Conservation (phyloP, 2,888 invertebrate species). For the Dastarcus helophoroides region DNA sequence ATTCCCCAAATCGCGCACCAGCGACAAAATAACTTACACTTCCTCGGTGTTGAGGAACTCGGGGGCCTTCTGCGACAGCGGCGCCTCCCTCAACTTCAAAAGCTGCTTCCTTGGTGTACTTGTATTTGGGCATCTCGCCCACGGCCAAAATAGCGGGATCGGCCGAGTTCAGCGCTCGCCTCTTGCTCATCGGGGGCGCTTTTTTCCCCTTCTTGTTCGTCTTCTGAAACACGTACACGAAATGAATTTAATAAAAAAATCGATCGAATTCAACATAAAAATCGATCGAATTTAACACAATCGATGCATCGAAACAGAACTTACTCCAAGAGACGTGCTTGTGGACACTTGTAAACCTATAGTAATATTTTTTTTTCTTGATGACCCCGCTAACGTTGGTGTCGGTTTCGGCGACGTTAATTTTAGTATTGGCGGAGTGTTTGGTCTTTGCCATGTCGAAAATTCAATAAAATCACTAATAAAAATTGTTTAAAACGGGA, state of each 20-base stretch:
- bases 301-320: conserved; percentile 13
- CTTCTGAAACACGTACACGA: conserved; percentile 29
- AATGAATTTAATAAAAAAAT: background rate
- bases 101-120: conserved; percentile 60
- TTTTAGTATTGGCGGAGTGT: background rate
- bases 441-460: conserved; percentile 20
- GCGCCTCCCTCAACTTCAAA: conserved; percentile 56
- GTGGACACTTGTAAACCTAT: conserved; percentile 6
- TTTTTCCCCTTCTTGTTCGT: conserved; percentile 42
- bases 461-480: no score
- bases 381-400: conserved; percentile 4
- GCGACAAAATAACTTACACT: conserved; percentile 38
- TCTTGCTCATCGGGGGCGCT: conserved; percentile 38
- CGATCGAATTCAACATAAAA: background rate
- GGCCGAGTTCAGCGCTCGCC: conserved; percentile 24
- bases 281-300: background rate
- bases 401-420: background rate
- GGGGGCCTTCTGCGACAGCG: conserved; percentile 60
- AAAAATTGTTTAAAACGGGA: conserved; percentile 8
- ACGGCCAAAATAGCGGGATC: conserved; percentile 50
- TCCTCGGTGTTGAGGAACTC: conserved; percentile 50
- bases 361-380: conserved; percentile 5
- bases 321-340: conserved; percentile 32
- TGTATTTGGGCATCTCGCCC: conserved; percentile 39
- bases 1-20: background rate